Evolutionary conservation across 1,140 invertebrate genomes (phyloP), one percentile per base, ranked within the genome.

Genomic region (Hormaphis cornu): DNA sequence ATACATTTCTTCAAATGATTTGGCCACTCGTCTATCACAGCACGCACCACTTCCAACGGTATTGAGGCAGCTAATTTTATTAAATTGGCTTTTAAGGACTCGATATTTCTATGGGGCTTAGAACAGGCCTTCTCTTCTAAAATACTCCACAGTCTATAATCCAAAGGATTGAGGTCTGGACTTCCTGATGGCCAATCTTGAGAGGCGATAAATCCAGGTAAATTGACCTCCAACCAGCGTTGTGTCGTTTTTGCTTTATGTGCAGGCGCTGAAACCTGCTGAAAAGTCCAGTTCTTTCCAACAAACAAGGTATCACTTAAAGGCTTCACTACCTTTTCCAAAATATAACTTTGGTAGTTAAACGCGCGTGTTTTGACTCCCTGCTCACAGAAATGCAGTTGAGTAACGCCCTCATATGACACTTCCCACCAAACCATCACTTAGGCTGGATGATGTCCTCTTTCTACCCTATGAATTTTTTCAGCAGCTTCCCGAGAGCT

Each of bases 121-220:
- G n/a, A n/a, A n/a, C n/a, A n/a, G n/a, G n/a, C n/a, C n/a, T n/a
- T n/a, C n/a, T n/a, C n/a, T n/a, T n/a, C n/a, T n/a, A n/a, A n/a
- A n/a, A n/a, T n/a, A n/a, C n/a, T n/a, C 46, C 46, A 71, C 24
- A 66, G 10, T 2, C 37, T 33, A 37, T 69, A 71, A 24, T 69
- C 63, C 44, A 71, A 48, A 2, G 71, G 63, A 24, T 71, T 69
- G 12, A 54, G 35, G 33, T 71, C 61, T 4, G 50, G 63, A 63
- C 52, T 71, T 56, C 50, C 71, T 26, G 46, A 69, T 28, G 52
- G 71, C 61, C 50, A 71, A 69, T 71, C 63, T 50, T 30, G 69
- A 28, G 48, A 35, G 1, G 18, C 12, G 26, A 30, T 71, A 30
- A 69, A 71, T 33, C 56, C 71, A 3, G 71, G 59, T 30, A 69